These are phyloP conservation scores for Halocynthia roretzi DNA, from an alignment of 23 tunicate species.

Conservation along the genomic window DNA sequence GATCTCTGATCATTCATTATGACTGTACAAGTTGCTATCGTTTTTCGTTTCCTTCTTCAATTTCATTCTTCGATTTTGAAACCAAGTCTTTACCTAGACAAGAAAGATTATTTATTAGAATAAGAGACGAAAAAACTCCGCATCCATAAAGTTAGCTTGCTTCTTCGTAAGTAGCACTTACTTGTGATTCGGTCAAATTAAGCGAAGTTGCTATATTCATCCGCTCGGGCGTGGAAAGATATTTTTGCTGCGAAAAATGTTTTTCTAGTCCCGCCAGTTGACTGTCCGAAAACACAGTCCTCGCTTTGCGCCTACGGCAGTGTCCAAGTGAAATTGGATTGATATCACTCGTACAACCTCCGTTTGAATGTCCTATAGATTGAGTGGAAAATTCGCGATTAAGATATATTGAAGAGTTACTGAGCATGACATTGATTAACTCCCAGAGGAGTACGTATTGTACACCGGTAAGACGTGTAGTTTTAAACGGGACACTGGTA, in stretches of 20 bases:
- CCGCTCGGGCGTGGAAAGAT: slow-evolving; percentile 62
- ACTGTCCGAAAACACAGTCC: slow-evolving; percentile 71
- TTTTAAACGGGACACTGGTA: no score
- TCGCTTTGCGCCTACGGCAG: slow-evolving; percentile 51
- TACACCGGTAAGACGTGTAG: no score
- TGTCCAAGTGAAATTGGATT: slow-evolving; percentile 22
- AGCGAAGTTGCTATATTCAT: slow-evolving; percentile 39
- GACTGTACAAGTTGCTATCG: no score
- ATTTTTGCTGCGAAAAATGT: slow-evolving; percentile 31
- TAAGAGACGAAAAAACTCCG: not conserved
- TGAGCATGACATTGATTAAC: no score
- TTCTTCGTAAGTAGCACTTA: slow-evolving; percentile 5
- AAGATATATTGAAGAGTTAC: no score
- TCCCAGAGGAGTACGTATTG: no score
- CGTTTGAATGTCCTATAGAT: no score
- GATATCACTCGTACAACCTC: not conserved
- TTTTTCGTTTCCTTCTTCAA: slow-evolving; percentile 30
- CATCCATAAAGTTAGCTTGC: not conserved
- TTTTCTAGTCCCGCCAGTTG: slow-evolving; percentile 59
- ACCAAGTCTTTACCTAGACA: slow-evolving; percentile 56
- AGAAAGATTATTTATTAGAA: no score
- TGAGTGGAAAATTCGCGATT: no score
- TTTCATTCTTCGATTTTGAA: slow-evolving; percentile 61
- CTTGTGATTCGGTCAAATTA: slow-evolving; percentile 57
- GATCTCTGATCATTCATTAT: no score